Evolutionary conservation across 2,888 invertebrate genomes (phyloP), one percentile per base, ranked within the genome.

Genomic region (Drosophila longiperda): DNA sequence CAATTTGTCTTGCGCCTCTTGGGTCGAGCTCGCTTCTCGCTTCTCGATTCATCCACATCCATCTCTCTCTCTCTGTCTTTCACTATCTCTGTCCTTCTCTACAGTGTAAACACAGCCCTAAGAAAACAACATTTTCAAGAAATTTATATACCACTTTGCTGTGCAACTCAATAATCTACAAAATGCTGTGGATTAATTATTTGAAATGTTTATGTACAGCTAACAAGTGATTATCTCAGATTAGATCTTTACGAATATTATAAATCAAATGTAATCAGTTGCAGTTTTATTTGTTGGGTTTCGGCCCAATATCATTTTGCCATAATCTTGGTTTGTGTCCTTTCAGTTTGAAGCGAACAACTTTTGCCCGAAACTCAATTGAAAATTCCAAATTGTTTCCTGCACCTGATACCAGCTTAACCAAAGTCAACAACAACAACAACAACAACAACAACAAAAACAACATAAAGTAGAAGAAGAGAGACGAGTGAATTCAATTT

Each of bases 1-100:
- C 57, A 73, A 84, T 84, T 87, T 81, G 72, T 87, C 64, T 58
- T 66, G 54, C 20, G 55, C 26, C 63, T 48, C 60, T 62, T 57
- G 62, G 40, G 53, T 61, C 26, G 20, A 45, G 36, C 36, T 42
- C 53, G 20, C 12, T 29, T 23, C 36, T 42, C 53, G 20, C 12
- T 29, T 32, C 15, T n/a, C 26, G 45, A 23, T 33, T n/a, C 33
- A 3, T 45, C 3, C 15, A 8, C 20, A 20, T 23, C 20, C 2
- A 4, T 45, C 45, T 15, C 15, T n/a, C 9, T 3, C 23, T 2
- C 11, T 20, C 8, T 7, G 1, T 23, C 11, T 3, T 3, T 8
- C 23, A 23, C 32, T 40, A 4, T 20, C 4, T 49, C 17, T 26
- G 2, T 49, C 2, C 5, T 6, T 26, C 49, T 1, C 7, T 15